phyloP scores from a whole-genome alignment of 1,140 invertebrate species.

The Drosophila sucinea region DNA sequence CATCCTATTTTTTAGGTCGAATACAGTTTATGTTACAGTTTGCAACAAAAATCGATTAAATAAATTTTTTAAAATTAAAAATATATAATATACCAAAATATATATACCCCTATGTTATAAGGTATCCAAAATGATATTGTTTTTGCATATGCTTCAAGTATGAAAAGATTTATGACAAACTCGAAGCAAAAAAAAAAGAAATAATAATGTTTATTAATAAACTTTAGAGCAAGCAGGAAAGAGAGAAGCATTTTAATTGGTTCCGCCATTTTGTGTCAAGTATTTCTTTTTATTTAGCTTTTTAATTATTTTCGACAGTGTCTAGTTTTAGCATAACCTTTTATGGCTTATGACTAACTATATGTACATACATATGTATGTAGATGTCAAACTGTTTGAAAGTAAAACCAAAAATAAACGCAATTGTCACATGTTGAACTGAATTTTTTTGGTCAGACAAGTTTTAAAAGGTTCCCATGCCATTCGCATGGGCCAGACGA shows the following conservation, averaged over 20 bases:
- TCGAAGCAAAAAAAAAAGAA: constrained; percentile 31
- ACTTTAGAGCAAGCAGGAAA: constrained; percentile 38
- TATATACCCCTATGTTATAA: neutral
- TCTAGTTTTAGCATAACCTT: constrained; percentile 32
- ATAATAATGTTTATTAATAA: constrained; percentile 69
- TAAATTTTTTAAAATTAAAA: neutral
- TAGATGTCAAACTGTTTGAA: constrained; percentile 27
- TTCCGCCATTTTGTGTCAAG: constrained; percentile 35
- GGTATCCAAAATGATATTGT: constrained; percentile 36
- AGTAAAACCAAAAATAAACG: constrained; percentile 27
- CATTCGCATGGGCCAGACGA: neutral
- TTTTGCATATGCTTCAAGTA: constrained; percentile 73
- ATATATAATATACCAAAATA: neutral
- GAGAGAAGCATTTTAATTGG: constrained; percentile 70
- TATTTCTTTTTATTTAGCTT: constrained; percentile 10
- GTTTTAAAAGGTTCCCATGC: constrained; percentile 48
- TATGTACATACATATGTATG: neutral
- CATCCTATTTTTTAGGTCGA: too few relatives aligned
- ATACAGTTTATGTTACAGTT: too few relatives aligned
- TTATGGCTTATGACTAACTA: constrained; percentile 32
- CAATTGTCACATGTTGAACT: constrained; percentile 59
- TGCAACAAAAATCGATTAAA: neutral
- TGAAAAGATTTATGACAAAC: constrained; percentile 78
- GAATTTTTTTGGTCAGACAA: constrained; percentile 61
- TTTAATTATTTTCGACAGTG: constrained; percentile 42